Base-by-base conservation (phyloP, 2,888 invertebrate species). In the Doris montereyensis region DNA sequence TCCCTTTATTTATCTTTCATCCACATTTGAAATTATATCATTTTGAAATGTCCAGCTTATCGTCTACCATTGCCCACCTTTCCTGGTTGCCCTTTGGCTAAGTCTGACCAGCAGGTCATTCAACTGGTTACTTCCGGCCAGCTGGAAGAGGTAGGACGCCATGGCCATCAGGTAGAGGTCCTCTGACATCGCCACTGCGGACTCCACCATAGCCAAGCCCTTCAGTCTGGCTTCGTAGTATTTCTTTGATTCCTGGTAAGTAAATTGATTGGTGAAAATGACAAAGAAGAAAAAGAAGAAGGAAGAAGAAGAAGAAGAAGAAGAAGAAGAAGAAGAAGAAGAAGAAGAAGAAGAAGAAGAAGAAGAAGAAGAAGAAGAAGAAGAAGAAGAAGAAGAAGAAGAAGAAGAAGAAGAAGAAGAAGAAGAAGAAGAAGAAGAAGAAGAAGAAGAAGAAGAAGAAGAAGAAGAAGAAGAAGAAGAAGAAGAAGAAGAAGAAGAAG, bases 121-220 rank as follows among this genome's bases (percentile, higher is more conserved):
- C 0, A 86, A 85, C n/a, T 81, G 17, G 8, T 84, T 52, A 71
- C 88, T 89, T 4, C 83, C 77, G n/a, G 88, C 87, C 62, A 89
- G 82, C 26, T 83, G 82, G 21, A 91, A 85, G 41, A 89, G 89
- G 76, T 90, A 89, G 32, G 87, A 84, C 21, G 85, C 84, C 58
- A 91, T 88, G 21, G 89, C 85, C 74, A 91, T 79, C 2, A 84
- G 83, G 81, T 91, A 91, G 57, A 87, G 85, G 76, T 90, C 88
- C 0, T 83, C 83, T n/a, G 86, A 81, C 21, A 86, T 82, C 8
- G 84, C 80, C 13, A 89, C 81, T 71, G 89, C 83, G 5, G 83
- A 78, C 79, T 92, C 91, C 81, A 92, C 82, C 82, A 89, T 92
- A 1, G 80, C 80, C 30, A 87, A 80, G 2, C 92, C 91, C 67